Evolutionary conservation across 2,797 vertebrate species (phyloP), one percentile per base, ranked within the genome.

Genomic region (Amniataba percoides): DNA sequence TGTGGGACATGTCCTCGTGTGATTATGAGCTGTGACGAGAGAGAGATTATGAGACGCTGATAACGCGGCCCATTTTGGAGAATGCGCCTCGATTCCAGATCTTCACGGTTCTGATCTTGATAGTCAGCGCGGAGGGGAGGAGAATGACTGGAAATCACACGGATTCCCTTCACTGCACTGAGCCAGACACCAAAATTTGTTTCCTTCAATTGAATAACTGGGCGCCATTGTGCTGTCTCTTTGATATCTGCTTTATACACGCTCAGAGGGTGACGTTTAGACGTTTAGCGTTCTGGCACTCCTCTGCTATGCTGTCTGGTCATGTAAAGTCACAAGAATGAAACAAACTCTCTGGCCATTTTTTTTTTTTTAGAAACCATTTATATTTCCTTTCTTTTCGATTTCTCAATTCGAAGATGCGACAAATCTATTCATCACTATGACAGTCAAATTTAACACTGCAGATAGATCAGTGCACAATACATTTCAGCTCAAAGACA

Each of bases 11-110:
- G 70, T 79, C 81, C 75, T 66, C 19, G 0, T 80, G 77, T 70
- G 87, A 84, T 87, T 88, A 87, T 69, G 80, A 83, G 76, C 86
- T 68, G 85, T 87, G 84, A 88, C 72, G 42, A 78, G 66, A 49
- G 64, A 43, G 72, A 87, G 84, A 89, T 86, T 49, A 82, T 42
- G 67, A 80, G 88, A 80, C 80, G 48, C 69, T 31, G 74, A 87
- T 90, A 88, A 88, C 42, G 77, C 1, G 3, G 51, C 74, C 82
- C 82, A 71, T 88, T 89, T 89, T 78, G 55, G 78, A 85, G 67
- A 81, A 69, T 67, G 65, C 25, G 78, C 75, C 64, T 78, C 5
- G 7, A 73, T 81, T 80, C 66, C 70, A 74, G 79, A 90, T 85
- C 74, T 86, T 89, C 84, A 90, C 62, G 74, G 81, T 86, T 59